Base-by-base conservation (phyloP, 2,113 vertebrate species). In the Microcebus tavaratra region DNA sequence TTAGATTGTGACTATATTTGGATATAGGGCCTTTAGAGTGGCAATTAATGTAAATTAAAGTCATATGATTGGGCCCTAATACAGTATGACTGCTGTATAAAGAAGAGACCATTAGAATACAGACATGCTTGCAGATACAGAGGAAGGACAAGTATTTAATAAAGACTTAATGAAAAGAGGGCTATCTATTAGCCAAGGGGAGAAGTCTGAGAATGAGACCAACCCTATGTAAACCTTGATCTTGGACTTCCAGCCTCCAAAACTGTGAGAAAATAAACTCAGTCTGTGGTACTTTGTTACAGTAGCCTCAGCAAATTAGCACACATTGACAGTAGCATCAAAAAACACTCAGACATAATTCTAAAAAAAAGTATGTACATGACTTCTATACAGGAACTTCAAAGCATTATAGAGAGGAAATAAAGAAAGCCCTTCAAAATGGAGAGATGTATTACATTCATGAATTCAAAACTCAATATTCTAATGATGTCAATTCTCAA, bases 161-260 rank as follows among this genome's bases (percentile, higher is more conserved):
- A 21, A 88, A 93, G 29, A 48, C 78, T 95, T 0, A 21, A 17
- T 18, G n/a, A 82, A 17, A 84, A 90, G 31, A 59, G 5, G 17
- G 39, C 11, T 25, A 90, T 65, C 34, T 59, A 29, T 1, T n/a
- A 50, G 18, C 1, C 20, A 65, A 96, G 31, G 68, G 45, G 39
- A 90, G 20, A 87, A 17, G 55, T 5, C 36, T 83, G 31, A 93
- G 55, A 87, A 95, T 84, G 72, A 93, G 50, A 95, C 14, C 75
- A 86, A 79, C 15, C 25, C 53, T 75, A 53, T 0, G 42, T 1
- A 86, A 21, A 20, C 36, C 65, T 96, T 72, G 29, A 92, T 72
- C 31, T 31, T 90, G n/a, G 42, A 90, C 53, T 72, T 96, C 15
- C 53, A 53, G 17, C 31, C 10, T 61, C 8, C 82, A 72, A 13